Evolutionary conservation across 2,113 vertebrate species (phyloP).

Genomic region (Callipepla californica): DNA sequence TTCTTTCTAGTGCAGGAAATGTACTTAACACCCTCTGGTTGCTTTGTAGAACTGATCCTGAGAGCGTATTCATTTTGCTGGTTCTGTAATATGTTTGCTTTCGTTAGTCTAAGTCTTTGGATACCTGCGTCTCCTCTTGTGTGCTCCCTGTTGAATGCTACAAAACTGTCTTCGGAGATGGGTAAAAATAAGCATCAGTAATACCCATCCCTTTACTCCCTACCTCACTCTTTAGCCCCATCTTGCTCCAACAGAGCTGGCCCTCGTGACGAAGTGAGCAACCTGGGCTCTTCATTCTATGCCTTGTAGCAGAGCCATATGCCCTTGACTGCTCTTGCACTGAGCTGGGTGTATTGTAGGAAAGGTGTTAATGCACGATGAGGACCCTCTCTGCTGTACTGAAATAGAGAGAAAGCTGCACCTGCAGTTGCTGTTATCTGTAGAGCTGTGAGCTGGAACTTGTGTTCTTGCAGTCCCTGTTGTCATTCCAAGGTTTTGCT

Average conservation of each 20-base stretch:
- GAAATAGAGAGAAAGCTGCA: background rate
- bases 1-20: background rate
- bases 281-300: background rate
- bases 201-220: background rate
- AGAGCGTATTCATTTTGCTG: background rate
- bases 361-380: background rate
- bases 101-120: background rate
- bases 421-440: background rate
- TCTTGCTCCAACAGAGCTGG: background rate
- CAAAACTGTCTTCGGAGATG: background rate
- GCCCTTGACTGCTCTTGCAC: background rate
- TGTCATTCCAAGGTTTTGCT: background rate
- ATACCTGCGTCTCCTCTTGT: background rate
- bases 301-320: background rate
- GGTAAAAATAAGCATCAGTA: background rate
- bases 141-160: background rate
- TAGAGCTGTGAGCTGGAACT: background rate
- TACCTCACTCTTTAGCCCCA: background rate
- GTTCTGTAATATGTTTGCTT: background rate
- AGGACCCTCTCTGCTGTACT: background rate
- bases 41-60: background rate
- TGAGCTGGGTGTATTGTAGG: background rate
- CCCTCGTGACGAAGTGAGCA: background rate
- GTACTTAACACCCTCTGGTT: background rate
- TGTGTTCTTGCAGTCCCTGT: background rate